Evolutionary conservation across 2,113 vertebrate genomes (phyloP), one percentile per base, ranked within the genome.

Genomic region (Planiliza haematocheilus): DNA sequence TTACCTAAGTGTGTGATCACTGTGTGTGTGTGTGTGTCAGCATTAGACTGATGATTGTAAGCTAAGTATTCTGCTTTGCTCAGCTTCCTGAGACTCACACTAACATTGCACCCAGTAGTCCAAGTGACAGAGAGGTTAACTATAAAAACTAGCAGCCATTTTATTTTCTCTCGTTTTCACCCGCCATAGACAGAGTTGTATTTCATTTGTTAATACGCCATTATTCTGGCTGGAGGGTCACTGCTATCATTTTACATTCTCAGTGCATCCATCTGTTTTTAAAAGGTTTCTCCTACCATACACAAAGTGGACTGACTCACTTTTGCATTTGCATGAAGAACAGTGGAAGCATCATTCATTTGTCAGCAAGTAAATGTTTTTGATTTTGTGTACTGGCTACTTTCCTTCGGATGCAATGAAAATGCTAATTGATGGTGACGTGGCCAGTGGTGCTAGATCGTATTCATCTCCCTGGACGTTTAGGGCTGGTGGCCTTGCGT

Each of bases 351-450:
- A 51, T 71, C 63, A 71, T 80, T 75, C 39, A 66, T 87, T 64
- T 53, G 65, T 60, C 64, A 43, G 62, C 62, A 42, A 70, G 77
- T 74, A 65, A 65, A 77, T 82, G 73, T 86, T 83, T 75, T 59
- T n/a, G n/a, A n/a, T 64, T 74, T 46, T 64, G 57, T 77, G 76
- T 82, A 30, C n/a, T 70, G 69, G 68, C 73, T 67, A 67, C 55
- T 48, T 43, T 86, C 12, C 51, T 62, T 37, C 9, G 38, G 38
- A 79, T 45, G 65, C 73, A 74, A 79, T 89, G 55, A 86, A 89
- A 88, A 91, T 86, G 86, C 76, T 84, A 83, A 90, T 86, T 69
- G 62, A 48, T 50, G 30, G 16, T 66, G 74, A 81, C 0, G 14
- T 7, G 41, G 65, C 62, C 53, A 3, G 43, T 17, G 51, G 30